Base-by-base conservation (phyloP, 92 coral and sea anemone genomes). In the Phenganax marumi region DNA sequence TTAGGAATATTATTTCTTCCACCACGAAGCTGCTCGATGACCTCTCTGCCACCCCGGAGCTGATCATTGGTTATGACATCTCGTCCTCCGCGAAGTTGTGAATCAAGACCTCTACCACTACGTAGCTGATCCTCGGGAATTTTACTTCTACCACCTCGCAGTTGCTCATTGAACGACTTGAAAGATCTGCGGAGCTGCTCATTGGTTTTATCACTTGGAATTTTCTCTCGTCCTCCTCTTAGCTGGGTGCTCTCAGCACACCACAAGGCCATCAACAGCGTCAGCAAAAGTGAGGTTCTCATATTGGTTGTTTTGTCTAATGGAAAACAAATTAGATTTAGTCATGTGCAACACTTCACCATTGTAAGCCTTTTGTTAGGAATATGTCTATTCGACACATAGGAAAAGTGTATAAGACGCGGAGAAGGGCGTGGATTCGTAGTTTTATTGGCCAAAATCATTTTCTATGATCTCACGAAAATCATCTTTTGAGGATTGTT, bases 41-140 rank as follows among this genome's bases (percentile, higher is more conserved):
- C 55, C 8, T 52, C 65, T 53, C 80, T 19, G 4, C 80, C 80
- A 17, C 65, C 64, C 11, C 80, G 80, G 17, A 75, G 65, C 25
- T 75, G 77, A 8, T 52, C 80, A 9, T 53, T 23, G 22, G 80
- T 24, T 17, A 75, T 75, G 54, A 26, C 12, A 25, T 75, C 51
- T 75, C 80, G 17, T 53, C 80, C 80, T 5, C 65, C 64, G 0
- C 80, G 80, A 10, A 75, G 65, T 53, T 75, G 80, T 52, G 61
- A 22, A 12, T 12, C 52, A 19, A 24, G 8, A 11, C 50, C 53
- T 24, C 65, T 52, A 16, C 80, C 80, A 75, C 48, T 16, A 75
- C 80, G 80, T n/a, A 75, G 33, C 68, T 75, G 80, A 24, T 75
- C 68, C 5, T 14, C 53, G 2, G 63, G 47, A 39, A 54, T 14